Percentiles rank a stretch among this genome's conserved stretches.
These are phyloP conservation scores for Danio choprae DNA, from an alignment of 2,797 vertebrate genomes.

Conservation along the genomic window DNA sequence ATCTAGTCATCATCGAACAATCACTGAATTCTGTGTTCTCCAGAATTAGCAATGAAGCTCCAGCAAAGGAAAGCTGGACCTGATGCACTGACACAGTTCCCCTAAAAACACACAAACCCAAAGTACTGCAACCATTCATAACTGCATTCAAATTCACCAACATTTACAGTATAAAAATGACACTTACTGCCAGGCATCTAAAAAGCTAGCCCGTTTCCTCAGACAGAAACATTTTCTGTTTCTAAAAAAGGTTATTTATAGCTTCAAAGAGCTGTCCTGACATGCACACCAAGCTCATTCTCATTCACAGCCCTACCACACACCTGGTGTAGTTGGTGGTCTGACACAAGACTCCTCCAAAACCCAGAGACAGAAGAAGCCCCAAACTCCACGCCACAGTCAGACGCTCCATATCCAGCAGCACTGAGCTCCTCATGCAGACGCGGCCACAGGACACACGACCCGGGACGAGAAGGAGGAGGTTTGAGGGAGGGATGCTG, in stretches of 20 bases:
- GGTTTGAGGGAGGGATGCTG: conserved; percentile 41
- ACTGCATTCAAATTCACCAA: not conserved
- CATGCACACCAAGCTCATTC: not conserved
- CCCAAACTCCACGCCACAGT: conserved; percentile 65
- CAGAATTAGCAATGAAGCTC: not conserved
- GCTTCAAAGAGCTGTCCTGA: conserved; percentile 1
- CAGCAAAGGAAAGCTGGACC: not conserved
- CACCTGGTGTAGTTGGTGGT: conserved; percentile 75
- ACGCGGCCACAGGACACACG: conserved; percentile 8
- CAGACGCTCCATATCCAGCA: conserved; percentile 67
- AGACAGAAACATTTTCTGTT: not conserved
- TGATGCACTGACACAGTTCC: not conserved
- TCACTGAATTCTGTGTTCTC: not conserved
- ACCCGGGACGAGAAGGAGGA: not conserved
- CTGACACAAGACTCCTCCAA: conserved; percentile 69
- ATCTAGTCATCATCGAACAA: conserved; percentile 9
- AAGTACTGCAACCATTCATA: not conserved
- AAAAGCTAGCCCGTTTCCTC: not conserved
- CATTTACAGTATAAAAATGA: not conserved
- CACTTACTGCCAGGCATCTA: not conserved
- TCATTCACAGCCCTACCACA: conserved; percentile 14
- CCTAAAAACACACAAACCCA: not conserved
- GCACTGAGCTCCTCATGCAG: conserved; percentile 49
- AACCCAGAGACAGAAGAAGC: conserved; percentile 67
- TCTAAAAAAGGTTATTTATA: not conserved